phyloP scores from a whole-genome alignment of 2,888 invertebrate species.

The Drosophila picticornis region DNA sequence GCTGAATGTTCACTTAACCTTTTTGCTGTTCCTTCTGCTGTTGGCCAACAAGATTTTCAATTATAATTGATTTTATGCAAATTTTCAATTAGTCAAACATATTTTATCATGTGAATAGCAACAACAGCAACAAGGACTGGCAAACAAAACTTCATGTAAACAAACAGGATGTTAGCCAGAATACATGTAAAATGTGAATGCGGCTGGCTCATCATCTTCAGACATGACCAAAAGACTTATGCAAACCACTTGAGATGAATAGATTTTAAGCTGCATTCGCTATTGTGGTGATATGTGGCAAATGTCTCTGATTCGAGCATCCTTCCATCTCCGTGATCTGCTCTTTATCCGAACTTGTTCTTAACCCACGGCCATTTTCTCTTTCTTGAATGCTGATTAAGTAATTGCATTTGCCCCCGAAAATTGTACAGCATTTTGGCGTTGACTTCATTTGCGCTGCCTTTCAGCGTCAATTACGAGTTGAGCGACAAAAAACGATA shows the following conservation, averaged over 20 bases:
- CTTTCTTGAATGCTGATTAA: slow-evolving; percentile 72
- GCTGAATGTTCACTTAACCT: slow-evolving; percentile 74
- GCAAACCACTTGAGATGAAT: slow-evolving; percentile 75
- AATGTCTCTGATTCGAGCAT: slow-evolving; percentile 2
- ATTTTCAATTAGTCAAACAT: slow-evolving; percentile 80
- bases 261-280: slow-evolving; percentile 61
- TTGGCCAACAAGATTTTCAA: slow-evolving; percentile 75
- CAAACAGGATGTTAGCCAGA: slow-evolving; percentile 19
- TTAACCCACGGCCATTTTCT: slow-evolving; percentile 41
- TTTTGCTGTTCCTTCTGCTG: slow-evolving; percentile 37
- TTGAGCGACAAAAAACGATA: slow-evolving; percentile 48
- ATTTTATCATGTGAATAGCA: slow-evolving; percentile 48
- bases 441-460: slow-evolving; percentile 76
- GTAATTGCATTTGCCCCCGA: slow-evolving; percentile 74
- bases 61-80: slow-evolving; percentile 81
- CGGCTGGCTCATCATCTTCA: slow-evolving; percentile 18
- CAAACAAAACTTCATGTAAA: slow-evolving; percentile 50
- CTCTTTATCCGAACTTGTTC: slow-evolving; percentile 28
- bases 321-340: background rate
- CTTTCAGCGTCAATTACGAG: slow-evolving; percentile 76
- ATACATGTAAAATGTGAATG: slow-evolving; percentile 6
- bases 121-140: slow-evolving; percentile 30
- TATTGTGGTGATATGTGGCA: slow-evolving; percentile 16
- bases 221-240: slow-evolving; percentile 48
- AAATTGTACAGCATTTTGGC: slow-evolving; percentile 76